These are phyloP conservation scores for Ischnura elegans DNA, from an alignment of 2,888 invertebrate species.

Conservation along the genomic window DNA sequence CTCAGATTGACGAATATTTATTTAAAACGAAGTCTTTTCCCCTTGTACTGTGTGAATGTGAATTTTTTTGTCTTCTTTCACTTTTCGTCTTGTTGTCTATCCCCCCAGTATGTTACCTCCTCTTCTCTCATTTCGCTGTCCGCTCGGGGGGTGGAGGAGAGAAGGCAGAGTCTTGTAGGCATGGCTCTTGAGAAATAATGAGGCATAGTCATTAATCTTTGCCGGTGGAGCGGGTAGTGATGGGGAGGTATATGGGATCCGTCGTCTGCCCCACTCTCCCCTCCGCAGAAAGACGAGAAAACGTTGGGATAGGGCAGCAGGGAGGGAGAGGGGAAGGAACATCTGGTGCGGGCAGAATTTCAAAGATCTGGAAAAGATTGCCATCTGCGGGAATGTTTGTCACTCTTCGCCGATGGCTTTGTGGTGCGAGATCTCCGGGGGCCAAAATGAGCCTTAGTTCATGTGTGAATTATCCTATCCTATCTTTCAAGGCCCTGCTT, in stretches of 20 bases:
- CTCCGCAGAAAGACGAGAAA: too few relatives aligned
- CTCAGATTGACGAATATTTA: too few relatives aligned
- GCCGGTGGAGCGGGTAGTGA: background rate
- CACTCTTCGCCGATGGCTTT: background rate
- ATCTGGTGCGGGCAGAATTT: constrained; percentile 27
- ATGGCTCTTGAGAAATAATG: constrained; percentile 54
- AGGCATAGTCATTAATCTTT: constrained; percentile 61
- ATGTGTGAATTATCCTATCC: too few relatives aligned
- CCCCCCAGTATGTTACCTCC: background rate
- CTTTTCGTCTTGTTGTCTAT: background rate
- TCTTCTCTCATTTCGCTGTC: background rate
- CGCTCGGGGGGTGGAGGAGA: background rate
- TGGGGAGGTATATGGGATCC: background rate
- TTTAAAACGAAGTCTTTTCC: too few relatives aligned
- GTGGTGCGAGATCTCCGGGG: background rate
- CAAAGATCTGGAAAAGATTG: background rate
- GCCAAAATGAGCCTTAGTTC: background rate
- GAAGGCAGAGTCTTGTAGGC: background rate
- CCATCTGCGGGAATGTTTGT: background rate
- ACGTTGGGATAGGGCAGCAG: too few relatives aligned
- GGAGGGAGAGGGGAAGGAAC: background rate
- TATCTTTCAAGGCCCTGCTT: too few relatives aligned
- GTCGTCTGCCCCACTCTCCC: background rate
- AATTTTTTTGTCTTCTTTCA: background rate
- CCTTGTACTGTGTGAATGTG: background rate